Evolutionary conservation across 1,140 invertebrate genomes (phyloP).

Genomic region (Odontomachus brunneus): DNA sequence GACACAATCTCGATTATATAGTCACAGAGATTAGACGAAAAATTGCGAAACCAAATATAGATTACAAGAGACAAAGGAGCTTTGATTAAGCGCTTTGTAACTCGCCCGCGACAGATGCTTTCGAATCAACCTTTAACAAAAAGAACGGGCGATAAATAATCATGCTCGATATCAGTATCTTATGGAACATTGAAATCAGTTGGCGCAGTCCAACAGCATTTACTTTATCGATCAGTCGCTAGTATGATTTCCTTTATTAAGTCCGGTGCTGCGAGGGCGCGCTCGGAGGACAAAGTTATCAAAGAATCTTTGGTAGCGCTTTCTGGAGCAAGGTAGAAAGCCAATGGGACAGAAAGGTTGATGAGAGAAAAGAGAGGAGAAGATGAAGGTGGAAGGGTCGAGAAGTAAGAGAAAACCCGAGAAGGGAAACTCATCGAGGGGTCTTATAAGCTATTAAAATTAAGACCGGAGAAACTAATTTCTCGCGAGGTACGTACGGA

Average conservation of each 20-base stretch:
- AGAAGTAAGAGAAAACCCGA: background rate
- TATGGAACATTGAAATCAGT: conserved; percentile 53
- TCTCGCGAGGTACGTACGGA: conserved; percentile 4
- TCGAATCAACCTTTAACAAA: too few relatives aligned
- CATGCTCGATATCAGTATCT: conserved; percentile 22
- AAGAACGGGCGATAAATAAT: conserved; percentile 43
- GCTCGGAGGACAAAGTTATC: conserved; percentile 24
- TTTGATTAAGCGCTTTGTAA: too few relatives aligned
- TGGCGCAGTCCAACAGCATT: conserved; percentile 37
- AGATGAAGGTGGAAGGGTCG: background rate
- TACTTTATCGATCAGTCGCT: conserved; percentile 49
- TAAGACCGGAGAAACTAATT: conserved; percentile 45
- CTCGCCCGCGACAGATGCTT: too few relatives aligned
- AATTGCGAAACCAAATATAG: too few relatives aligned
- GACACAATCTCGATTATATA: too few relatives aligned
- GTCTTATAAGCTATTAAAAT: conserved; percentile 31
- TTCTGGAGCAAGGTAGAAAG: background rate
- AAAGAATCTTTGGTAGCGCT: conserved; percentile 35
- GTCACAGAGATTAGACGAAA: too few relatives aligned
- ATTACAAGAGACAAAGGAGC: too few relatives aligned
- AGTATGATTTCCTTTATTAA: conserved; percentile 21
- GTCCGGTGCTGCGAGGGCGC: background rate
- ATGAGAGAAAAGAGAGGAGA: background rate
- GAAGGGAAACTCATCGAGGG: background rate
- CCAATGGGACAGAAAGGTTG: conserved; percentile 37